phyloP scores from a whole-genome alignment of 2,797 vertebrate species.

The Toxotes lorentzi region DNA sequence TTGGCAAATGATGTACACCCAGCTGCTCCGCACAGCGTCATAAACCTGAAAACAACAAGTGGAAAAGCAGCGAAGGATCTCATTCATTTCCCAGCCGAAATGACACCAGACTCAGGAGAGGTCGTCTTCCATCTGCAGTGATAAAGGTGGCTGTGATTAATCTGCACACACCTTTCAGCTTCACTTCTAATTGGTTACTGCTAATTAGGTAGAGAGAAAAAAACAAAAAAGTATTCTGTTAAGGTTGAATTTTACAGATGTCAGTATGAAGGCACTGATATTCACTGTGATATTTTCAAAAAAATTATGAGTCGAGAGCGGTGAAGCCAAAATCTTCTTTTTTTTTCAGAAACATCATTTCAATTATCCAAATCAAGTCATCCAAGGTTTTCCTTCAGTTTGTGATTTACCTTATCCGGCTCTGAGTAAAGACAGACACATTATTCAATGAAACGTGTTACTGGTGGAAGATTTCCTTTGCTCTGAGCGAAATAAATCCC shows the following conservation, averaged over 20 bases:
- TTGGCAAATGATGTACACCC: constrained; percentile 62
- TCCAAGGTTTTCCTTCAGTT: background rate
- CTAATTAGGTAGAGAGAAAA: constrained; percentile 2
- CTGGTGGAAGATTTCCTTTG: background rate
- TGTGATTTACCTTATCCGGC: background rate
- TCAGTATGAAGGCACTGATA: background rate
- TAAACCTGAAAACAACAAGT: constrained; percentile 69
- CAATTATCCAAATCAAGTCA: too few species aligned
- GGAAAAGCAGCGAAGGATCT: constrained; percentile 43
- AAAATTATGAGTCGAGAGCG: constrained; percentile 1
- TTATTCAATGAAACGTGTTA: background rate
- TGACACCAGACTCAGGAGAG: constrained; percentile 38
- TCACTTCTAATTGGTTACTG: constrained; percentile 10
- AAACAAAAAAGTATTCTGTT: background rate
- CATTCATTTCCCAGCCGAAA: constrained; percentile 43
- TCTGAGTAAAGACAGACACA: background rate
- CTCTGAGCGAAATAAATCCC: background rate
- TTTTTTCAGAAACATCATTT: too few species aligned
- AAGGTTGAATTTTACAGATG: background rate
- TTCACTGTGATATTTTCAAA: background rate
- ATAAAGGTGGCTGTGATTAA: constrained; percentile 43
- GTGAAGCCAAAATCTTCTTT: background rate
- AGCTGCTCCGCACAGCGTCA: constrained; percentile 51
- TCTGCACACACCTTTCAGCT: constrained; percentile 38
- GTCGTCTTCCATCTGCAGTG: constrained; percentile 46